Conservation (phyloP, 2,113 vertebrate genomes). For the Cheilinus undulatus region DNA sequence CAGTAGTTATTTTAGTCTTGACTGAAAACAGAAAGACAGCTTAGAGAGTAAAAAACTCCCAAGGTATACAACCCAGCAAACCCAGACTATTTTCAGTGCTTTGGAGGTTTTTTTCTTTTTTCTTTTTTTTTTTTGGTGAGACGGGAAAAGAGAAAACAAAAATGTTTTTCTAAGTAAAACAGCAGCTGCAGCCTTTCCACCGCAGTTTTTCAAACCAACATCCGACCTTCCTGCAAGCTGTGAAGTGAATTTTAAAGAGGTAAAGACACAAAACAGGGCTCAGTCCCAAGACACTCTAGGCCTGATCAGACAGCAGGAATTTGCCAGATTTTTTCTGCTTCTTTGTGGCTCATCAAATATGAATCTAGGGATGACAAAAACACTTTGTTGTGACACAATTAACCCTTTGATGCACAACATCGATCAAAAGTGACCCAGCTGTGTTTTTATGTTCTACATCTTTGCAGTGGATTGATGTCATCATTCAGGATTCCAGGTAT, state of each 20-base stretch:
- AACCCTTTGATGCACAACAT: no score
- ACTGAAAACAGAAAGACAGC: constrained; percentile 31
- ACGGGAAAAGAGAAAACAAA: constrained; percentile 1
- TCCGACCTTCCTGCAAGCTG: constrained; percentile 29
- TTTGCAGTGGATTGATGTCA: no score
- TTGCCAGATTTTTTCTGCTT: no score
- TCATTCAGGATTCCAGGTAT: no score
- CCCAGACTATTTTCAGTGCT: constrained; percentile 1
- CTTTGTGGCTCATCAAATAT: no score
- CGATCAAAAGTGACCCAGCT: no score
- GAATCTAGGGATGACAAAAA: no score
- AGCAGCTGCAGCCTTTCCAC: constrained; percentile 32
- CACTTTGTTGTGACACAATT: no score
- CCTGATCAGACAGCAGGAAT: no score
- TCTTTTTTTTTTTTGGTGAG: no score
- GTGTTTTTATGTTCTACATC: no score
- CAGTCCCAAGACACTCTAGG: no score
- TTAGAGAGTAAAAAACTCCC: constrained; percentile 39
- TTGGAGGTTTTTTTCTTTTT: background rate
- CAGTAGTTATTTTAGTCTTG: constrained; percentile 57
- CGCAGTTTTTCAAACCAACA: constrained; percentile 48
- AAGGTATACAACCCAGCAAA: constrained; percentile 18
- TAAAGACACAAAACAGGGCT: constrained; percentile 33
- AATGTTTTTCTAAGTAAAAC: constrained; percentile 32
- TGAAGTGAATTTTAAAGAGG: constrained; percentile 58